A percentile compares a stretch with the other conserved stretches of the same genome.
Evolutionary conservation across 1,140 invertebrate genomes (phyloP).

Genomic region (Episyrphus balteatus): DNA sequence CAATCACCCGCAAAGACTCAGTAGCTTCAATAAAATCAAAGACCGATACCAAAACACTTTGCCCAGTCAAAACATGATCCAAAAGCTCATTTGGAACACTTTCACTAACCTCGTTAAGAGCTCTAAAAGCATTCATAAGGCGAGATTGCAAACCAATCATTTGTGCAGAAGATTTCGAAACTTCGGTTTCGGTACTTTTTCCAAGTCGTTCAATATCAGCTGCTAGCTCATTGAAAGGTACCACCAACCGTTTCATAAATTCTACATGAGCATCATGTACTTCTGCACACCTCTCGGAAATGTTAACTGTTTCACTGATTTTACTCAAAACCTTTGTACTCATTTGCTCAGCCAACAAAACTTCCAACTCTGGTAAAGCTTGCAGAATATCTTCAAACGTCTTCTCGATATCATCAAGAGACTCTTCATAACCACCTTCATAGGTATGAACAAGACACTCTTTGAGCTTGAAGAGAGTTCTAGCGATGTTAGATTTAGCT

Average conservation of each 20-base stretch:
- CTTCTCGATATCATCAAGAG: constrained; percentile 26
- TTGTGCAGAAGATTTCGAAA: constrained; percentile 22
- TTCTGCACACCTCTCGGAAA: not conserved
- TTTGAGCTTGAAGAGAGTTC: constrained; percentile 30
- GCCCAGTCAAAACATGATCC: constrained; percentile 13
- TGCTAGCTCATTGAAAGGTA: constrained; percentile 6
- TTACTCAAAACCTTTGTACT: constrained; percentile 18
- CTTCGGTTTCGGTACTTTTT: constrained; percentile 14
- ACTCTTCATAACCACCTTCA: constrained; percentile 23
- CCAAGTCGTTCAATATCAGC: constrained; percentile 10
- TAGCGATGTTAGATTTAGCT: constrained; percentile 21
- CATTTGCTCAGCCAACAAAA: constrained; percentile 28
- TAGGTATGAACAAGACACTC: constrained; percentile 33
- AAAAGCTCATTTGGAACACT: constrained; percentile 8
- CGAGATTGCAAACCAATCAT: constrained; percentile 24
- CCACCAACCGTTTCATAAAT: not conserved
- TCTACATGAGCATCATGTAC: not conserved
- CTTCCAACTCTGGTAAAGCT: constrained; percentile 21
- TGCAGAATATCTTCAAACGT: constrained; percentile 30
- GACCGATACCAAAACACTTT: constrained; percentile 21
- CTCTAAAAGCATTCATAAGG: constrained; percentile 24
- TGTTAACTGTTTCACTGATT: constrained; percentile 1
- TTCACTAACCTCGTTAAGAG: constrained; percentile 24
- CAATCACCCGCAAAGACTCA: constrained; percentile 24
- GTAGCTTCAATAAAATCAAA: constrained; percentile 31